Conservation (phyloP, 2,888 invertebrate species). For the Ditula angustiorana region DNA sequence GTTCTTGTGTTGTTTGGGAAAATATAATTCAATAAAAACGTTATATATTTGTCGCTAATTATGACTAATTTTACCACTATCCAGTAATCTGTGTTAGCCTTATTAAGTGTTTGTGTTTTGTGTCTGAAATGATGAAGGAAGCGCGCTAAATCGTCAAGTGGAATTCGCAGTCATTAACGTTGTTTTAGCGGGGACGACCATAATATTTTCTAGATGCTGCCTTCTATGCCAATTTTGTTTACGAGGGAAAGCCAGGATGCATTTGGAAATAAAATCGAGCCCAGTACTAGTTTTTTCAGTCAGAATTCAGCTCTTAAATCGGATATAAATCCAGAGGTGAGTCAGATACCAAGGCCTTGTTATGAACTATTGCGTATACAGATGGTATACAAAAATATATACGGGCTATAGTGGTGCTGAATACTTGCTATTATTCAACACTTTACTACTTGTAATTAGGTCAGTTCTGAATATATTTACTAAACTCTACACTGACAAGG, state of each 20-base stretch:
- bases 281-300: slow-evolving; percentile 75
- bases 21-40: slow-evolving; percentile 32
- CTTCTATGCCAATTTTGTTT: slow-evolving; percentile 82
- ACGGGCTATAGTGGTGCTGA: slow-evolving; percentile 9
- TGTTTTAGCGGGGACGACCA: slow-evolving; percentile 57
- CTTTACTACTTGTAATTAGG: slow-evolving; percentile 9
- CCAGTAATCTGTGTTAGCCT: slow-evolving; percentile 44
- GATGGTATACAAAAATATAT: no score
- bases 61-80: slow-evolving; percentile 53
- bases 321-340: slow-evolving; percentile 67
- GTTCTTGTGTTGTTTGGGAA: slow-evolving; percentile 61
- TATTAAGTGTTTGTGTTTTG: slow-evolving; percentile 50
- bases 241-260: slow-evolving; percentile 81
- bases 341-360: slow-evolving; percentile 50
- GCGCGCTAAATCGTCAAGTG: slow-evolving; percentile 46
- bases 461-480: not conserved
- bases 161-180: slow-evolving; percentile 54
- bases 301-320: slow-evolving; percentile 63
- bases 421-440: slow-evolving; percentile 9
- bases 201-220: slow-evolving; percentile 75
- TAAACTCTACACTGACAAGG: not conserved
- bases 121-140: slow-evolving; percentile 56
- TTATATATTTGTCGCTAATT: slow-evolving; percentile 39
- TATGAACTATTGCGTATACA: slow-evolving; percentile 32
- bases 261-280: slow-evolving; percentile 77